These are phyloP conservation scores for Pandion haliaetus DNA, from an alignment of 2,113 vertebrate genomes.

Conservation along the genomic window DNA sequence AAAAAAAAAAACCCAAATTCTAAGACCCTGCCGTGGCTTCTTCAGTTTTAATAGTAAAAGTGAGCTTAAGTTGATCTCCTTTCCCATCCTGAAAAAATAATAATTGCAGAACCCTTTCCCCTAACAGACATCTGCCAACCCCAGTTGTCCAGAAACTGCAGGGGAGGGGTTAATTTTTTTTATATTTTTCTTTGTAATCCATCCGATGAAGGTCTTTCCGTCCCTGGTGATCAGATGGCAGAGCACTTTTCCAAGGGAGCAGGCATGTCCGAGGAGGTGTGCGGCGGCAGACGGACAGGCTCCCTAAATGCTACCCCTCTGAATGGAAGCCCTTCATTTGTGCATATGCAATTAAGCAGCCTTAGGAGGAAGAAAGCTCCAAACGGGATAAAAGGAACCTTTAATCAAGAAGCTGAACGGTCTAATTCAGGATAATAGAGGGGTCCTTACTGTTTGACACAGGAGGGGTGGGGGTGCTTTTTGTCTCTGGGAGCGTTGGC, in stretches of 20 bases:
- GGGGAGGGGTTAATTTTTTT: background rate
- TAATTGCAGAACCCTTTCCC: background rate
- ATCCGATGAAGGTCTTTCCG: background rate
- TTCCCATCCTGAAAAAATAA: background rate
- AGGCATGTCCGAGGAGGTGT: conserved; percentile 41
- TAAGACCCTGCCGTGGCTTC: background rate
- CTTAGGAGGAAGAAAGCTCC: conserved; percentile 71
- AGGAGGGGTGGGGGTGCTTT: conserved; percentile 53
- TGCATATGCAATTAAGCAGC: conserved; percentile 78
- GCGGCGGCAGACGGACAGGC: conserved; percentile 80
- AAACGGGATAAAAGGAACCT: conserved; percentile 66
- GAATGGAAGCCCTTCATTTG: conserved; percentile 81
- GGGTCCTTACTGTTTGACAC: conserved; percentile 66
- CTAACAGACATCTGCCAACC: background rate
- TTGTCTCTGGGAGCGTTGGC: conserved; percentile 48
- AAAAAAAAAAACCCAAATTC: background rate
- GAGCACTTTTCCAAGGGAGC: background rate
- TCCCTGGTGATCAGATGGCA: background rate
- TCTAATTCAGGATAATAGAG: conserved; percentile 76
- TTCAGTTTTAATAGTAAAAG: background rate
- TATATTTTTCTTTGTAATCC: background rate
- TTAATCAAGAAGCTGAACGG: conserved; percentile 70
- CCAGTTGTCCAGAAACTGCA: background rate
- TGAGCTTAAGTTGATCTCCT: background rate
- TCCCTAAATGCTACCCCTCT: conserved; percentile 83